phyloP scores from a whole-genome alignment of 2,113 vertebrate species.

The Accipiter cooperii region DNA sequence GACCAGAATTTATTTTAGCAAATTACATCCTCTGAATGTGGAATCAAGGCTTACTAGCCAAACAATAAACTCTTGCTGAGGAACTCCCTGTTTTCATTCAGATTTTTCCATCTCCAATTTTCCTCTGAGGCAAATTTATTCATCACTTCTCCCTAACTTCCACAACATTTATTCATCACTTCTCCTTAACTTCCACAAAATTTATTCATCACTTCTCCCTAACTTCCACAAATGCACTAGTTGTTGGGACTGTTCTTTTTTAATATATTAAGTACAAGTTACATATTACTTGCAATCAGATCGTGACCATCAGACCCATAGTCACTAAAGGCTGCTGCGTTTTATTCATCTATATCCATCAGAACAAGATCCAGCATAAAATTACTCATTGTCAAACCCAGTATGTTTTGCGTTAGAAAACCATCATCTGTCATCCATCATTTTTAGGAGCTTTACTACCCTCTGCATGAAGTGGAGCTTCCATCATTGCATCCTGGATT shows the following conservation, averaged over 20 bases:
- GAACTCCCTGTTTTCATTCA: constrained; percentile 17
- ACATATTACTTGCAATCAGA: constrained; percentile 10
- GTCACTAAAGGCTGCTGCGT: not conserved
- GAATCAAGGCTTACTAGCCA: not conserved
- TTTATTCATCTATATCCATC: constrained; percentile 29
- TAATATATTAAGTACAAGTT: constrained; percentile 18
- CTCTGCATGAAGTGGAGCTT: constrained; percentile 22
- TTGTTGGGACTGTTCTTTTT: not conserved
- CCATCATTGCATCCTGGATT: constrained; percentile 21
- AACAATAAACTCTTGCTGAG: not conserved
- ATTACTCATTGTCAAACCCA: constrained; percentile 46
- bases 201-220: not conserved
- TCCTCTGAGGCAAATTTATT: constrained; percentile 8
- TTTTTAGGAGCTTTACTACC: constrained; percentile 36
- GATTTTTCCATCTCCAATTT: not conserved
- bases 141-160: not conserved
- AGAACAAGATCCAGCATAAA: constrained; percentile 28
- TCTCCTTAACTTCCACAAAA: not conserved
- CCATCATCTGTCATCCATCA: constrained; percentile 48
- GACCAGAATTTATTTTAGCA: not conserved
- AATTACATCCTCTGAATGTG: not conserved
- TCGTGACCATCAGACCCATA: not conserved
- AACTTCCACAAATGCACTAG: not conserved
- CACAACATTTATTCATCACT: not conserved
- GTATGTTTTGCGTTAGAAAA: constrained; percentile 54